These are phyloP conservation scores for Clavelina lepadiformis DNA, from an alignment of 23 tunicate genomes.

Conservation along the genomic window DNA sequence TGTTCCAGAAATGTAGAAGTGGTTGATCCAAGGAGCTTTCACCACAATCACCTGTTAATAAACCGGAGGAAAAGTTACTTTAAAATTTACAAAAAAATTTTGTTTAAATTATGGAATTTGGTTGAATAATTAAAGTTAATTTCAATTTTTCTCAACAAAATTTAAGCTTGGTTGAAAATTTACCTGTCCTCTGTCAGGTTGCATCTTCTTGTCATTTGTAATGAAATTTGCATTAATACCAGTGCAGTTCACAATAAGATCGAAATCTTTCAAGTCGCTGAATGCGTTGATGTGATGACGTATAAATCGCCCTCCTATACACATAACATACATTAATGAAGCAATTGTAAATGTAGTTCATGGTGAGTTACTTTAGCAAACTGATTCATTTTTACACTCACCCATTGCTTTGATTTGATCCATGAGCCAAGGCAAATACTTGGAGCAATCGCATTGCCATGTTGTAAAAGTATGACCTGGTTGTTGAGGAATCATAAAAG, in stretches of 20 bases:
- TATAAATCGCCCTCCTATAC: constrained; percentile 66
- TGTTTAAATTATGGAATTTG: too few species aligned
- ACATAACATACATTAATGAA: too few species aligned
- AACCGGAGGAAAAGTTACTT: too few species aligned
- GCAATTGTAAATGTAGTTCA: too few species aligned
- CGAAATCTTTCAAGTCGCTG: constrained; percentile 45
- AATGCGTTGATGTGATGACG: constrained; percentile 31
- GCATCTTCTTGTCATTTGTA: constrained; percentile 23
- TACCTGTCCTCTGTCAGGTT: constrained; percentile 75
- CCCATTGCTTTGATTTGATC: constrained; percentile 25
- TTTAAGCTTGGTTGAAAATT: too few species aligned
- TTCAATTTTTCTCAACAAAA: too few species aligned
- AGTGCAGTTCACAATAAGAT: constrained; percentile 67
- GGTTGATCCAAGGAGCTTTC: constrained; percentile 89
- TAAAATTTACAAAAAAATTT: too few species aligned
- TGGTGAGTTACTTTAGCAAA: too few species aligned
- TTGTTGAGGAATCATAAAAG: too few species aligned
- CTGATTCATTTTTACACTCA: too few species aligned
- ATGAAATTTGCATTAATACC: constrained; percentile 52
- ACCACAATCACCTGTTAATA: constrained; percentile 57
- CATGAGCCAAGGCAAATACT: constrained; percentile 40
- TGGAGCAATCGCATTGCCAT: constrained; percentile 50
- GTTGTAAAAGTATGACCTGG: too few species aligned
- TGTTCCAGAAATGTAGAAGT: constrained; percentile 12
- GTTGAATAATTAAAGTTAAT: too few species aligned